Evolutionary conservation across 2,888 invertebrate genomes (phyloP), one percentile per base, ranked within the genome.

Genomic region (Eumacrocentrus americanus): DNA sequence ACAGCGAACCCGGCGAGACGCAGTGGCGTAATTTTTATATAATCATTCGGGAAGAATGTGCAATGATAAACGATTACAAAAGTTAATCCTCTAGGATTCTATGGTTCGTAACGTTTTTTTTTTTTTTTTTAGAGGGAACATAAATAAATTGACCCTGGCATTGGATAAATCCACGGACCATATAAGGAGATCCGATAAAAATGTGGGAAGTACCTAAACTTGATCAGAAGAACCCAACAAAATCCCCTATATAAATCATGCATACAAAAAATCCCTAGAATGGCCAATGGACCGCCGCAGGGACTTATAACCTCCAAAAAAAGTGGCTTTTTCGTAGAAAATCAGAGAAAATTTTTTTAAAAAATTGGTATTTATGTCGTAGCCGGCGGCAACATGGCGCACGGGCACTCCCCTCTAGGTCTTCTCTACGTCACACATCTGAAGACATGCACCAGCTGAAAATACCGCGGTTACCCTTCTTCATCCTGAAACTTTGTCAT

Each of bases 321-420:
- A n/a, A n/a, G n/a, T n/a, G n/a, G n/a, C n/a, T n/a, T n/a, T n/a
- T n/a, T n/a, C n/a, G n/a, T n/a, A n/a, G n/a, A n/a, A n/a, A n/a
- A n/a, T n/a, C n/a, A n/a, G n/a, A n/a, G n/a, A n/a, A n/a, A n/a
- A n/a, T n/a, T n/a, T n/a, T n/a, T n/a, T n/a, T n/a, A n/a, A 42
- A 29, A 46, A 25, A 56, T 53, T 35, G 50, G 53, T 59, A 61
- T 62, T 35, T 57, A 58, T 47, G 50, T 52, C 58, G 52, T 63
- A 64, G 61, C 66, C 67, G 67, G 67, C 60, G 59, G 62, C 66
- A 66, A 67, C 40, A 67, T 67, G 67, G 67, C 67, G 61, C 42
- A 58, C 42, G 57, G 63, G 47, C 63, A 63, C 66, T 64, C 66
- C 66, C 64, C 67, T 63, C 58, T 59, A 60, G 64, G 64, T 61